Evolutionary conservation across 92 coral and sea anemone species (phyloP).

Genomic region (Metridium senile): DNA sequence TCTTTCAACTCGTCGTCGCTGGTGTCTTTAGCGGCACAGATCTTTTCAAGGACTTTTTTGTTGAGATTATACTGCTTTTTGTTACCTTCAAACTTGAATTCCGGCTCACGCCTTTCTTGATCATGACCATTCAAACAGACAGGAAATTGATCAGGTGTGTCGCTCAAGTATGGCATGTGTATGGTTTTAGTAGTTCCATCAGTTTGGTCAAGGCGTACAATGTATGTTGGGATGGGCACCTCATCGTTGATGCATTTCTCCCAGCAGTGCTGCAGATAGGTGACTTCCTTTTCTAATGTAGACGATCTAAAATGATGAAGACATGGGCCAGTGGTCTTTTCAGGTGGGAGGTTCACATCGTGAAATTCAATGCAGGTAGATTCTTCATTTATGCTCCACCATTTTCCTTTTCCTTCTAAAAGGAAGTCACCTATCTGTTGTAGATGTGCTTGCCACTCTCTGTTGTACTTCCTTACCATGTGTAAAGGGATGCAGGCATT

Average conservation of each 20-base stretch:
- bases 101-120: conserved; percentile 17
- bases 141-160: neutral
- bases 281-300: neutral
- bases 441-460: conserved; percentile 36
- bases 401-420: neutral
- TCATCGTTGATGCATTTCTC: neutral
- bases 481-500: conserved; percentile 36
- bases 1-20: conserved; percentile 22
- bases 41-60: conserved; percentile 32
- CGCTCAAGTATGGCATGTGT: neutral
- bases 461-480: conserved; percentile 13
- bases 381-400: neutral
- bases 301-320: neutral
- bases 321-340: neutral
- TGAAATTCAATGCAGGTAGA: neutral
- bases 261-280: neutral
- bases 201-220: neutral
- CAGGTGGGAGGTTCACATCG: neutral
- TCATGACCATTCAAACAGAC: neutral
- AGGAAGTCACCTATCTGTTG: neutral
- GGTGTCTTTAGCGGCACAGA: conserved; percentile 27
- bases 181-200: neutral
- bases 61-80: conserved; percentile 48
- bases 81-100: conserved; percentile 50
- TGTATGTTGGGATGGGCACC: neutral